Evolutionary conservation across 2,888 invertebrate genomes (phyloP).

Genomic region (Pachydiplax longipennis): DNA sequence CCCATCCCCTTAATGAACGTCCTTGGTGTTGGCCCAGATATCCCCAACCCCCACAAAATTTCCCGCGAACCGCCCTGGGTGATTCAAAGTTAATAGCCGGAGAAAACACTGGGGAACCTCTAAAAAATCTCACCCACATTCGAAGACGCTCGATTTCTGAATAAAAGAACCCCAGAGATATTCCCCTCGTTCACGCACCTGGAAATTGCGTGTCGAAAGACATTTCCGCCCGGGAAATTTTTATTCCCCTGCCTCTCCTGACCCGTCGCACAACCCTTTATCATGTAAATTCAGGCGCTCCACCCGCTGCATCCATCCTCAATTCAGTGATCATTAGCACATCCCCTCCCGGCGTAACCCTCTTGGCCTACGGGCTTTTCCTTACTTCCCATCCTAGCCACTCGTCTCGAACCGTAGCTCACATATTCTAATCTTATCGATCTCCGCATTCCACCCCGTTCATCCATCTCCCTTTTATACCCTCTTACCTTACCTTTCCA

Average conservation of each 20-base stretch:
- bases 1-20: too few species aligned
- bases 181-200: not conserved
- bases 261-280: not conserved
- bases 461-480: not conserved
- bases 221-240: not conserved
- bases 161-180: not conserved
- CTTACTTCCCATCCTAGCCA: not conserved
- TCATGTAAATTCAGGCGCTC: not conserved
- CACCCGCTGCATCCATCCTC: constrained; percentile 27
- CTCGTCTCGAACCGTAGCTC: not conserved
- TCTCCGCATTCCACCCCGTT: not conserved
- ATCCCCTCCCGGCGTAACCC: not conserved
- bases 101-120: too few species aligned
- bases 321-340: constrained; percentile 41
- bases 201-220: not conserved
- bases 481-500: not conserved
- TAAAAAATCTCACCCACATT: not conserved
- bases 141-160: not conserved
- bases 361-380: not conserved
- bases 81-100: too few species aligned
- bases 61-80: too few species aligned
- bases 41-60: too few species aligned
- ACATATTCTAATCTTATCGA: constrained; percentile 15
- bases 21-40: too few species aligned
- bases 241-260: not conserved